Percentiles rank a stretch among this genome's conserved stretches.
Conservation (phyloP, 2,113 vertebrate genomes). For the Tretioscincus oriximinensis region DNA sequence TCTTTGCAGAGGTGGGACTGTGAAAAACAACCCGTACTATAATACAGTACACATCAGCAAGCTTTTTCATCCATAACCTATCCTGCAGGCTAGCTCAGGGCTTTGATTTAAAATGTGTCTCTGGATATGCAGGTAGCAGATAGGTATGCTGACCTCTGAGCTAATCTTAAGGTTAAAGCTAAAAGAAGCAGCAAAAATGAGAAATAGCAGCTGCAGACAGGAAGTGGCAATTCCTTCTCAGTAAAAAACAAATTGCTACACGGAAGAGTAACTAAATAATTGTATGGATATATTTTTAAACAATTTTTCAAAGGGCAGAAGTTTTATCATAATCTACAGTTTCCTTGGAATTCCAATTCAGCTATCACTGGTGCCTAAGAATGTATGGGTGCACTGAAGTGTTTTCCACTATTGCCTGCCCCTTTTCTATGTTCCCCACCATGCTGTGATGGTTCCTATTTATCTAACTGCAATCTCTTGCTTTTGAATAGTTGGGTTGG, state of each 20-base stretch:
- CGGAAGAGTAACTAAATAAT: neutral
- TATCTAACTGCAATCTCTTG: no score
- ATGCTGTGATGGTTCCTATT: no score
- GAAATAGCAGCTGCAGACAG: neutral
- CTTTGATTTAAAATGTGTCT: neutral
- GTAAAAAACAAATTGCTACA: neutral
- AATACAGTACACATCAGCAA: slow-evolving; percentile 10
- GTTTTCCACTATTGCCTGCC: no score
- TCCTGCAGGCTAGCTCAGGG: neutral
- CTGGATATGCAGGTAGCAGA: neutral
- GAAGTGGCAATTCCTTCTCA: no score
- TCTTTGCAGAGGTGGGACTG: slow-evolving; percentile 51
- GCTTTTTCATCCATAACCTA: neutral
- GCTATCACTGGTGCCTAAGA: no score
- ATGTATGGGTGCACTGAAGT: no score
- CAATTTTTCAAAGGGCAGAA: neutral
- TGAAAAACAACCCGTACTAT: slow-evolving; percentile 38
- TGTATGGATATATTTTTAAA: neutral
- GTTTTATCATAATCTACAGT: neutral
- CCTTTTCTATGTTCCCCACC: no score
- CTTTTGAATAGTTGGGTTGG: no score
- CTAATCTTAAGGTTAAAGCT: neutral
- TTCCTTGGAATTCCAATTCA: neutral
- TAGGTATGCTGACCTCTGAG: neutral
- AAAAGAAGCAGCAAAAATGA: neutral